phyloP scores from a whole-genome alignment of 2,888 invertebrate species.

The Microchrysa polita region DNA sequence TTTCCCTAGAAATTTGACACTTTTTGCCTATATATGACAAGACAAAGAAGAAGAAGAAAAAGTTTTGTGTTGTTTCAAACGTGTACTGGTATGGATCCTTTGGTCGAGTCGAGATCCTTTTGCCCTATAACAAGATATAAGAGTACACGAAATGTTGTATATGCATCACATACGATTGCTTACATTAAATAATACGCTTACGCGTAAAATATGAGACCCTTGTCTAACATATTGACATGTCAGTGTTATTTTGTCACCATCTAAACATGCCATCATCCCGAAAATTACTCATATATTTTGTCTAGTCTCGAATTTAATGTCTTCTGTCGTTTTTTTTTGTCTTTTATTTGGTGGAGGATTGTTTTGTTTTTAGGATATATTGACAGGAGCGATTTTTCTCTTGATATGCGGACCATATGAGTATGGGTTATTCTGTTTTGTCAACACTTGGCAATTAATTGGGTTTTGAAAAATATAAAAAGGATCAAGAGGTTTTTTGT shows the following conservation, averaged over 20 bases:
- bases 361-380: neutral
- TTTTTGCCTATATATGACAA: no score
- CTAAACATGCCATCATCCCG: slow-evolving; percentile 35
- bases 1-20: slow-evolving; percentile 48
- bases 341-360: no score
- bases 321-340: no score
- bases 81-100: no score
- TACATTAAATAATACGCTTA: no score
- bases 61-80: slow-evolving; percentile 27
- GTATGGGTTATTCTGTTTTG: no score
- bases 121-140: neutral
- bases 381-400: neutral
- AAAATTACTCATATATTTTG: slow-evolving; percentile 32
- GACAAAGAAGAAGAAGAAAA: no score
- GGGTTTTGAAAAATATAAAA: no score
- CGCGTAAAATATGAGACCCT: slow-evolving; percentile 16
- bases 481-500: no score
- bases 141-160: no score
- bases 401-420: neutral
- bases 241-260: slow-evolving; percentile 40
- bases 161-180: neutral
- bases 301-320: neutral
- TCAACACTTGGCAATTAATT: neutral
- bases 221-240: slow-evolving; percentile 43
- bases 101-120: slow-evolving; percentile 9